Percentiles rank a stretch among this genome's conserved stretches.
Conservation (phyloP, 2,797 vertebrate species). For the Moxostoma hubbsi region DNA sequence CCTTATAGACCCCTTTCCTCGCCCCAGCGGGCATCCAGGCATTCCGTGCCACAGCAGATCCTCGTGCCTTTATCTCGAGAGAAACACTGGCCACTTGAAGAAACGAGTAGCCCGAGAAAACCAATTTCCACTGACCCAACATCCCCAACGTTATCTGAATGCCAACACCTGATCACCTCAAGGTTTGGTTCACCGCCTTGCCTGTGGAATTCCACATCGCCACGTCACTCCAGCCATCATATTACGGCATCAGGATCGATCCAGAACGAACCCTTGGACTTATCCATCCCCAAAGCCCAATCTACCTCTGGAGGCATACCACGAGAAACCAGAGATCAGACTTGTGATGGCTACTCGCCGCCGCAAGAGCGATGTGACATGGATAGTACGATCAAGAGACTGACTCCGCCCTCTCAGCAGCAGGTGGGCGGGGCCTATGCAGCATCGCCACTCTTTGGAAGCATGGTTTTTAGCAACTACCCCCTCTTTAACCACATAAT, state of each 20-base stretch:
- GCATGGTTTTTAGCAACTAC: conserved; percentile 70
- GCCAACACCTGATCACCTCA: conserved; percentile 66
- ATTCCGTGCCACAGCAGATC: conserved; percentile 73
- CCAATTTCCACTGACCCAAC: conserved; percentile 58
- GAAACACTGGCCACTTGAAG: conserved; percentile 67
- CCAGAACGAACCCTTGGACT: conserved; percentile 80
- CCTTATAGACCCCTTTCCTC: conserved; percentile 68
- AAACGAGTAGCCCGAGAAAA: conserved; percentile 65
- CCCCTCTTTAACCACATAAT: conserved; percentile 67
- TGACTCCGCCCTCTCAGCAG: conserved; percentile 62
- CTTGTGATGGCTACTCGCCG: conserved; percentile 63
- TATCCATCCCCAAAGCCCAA: conserved; percentile 76
- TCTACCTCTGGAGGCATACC: conserved; percentile 24
- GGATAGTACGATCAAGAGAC: conserved; percentile 55
- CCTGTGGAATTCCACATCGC: conserved; percentile 63
- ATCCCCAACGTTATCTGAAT: conserved; percentile 64
- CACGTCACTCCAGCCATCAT: conserved; percentile 41
- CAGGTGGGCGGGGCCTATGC: conserved; percentile 63
- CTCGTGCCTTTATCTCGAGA: conserved; percentile 67
- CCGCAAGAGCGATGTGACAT: conserved; percentile 63
- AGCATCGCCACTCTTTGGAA: conserved; percentile 63
- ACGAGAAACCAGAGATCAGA: conserved; percentile 33
- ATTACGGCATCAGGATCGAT: conserved; percentile 4
- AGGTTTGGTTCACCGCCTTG: conserved; percentile 68
- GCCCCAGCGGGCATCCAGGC: conserved; percentile 71